Evolutionary conservation across 2,888 invertebrate species (phyloP).

Genomic region (Cerastis leucographa): DNA sequence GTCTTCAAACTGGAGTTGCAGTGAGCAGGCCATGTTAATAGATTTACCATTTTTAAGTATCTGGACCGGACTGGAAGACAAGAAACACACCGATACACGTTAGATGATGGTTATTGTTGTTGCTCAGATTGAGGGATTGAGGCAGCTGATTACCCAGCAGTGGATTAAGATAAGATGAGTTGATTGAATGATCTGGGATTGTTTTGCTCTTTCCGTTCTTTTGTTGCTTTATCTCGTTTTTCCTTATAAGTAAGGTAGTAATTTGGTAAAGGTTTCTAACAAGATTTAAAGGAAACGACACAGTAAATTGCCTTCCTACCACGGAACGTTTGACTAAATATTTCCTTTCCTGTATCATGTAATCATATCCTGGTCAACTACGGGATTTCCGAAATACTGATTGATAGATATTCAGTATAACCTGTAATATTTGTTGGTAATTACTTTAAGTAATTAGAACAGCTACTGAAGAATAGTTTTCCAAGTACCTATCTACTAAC

Average conservation of each 20-base stretch:
- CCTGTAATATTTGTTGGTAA: background rate
- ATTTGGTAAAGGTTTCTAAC: background rate
- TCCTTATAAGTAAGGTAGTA: background rate
- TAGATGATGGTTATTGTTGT: background rate
- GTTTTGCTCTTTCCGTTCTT: background rate
- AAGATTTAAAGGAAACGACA: conserved; percentile 4
- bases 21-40: background rate
- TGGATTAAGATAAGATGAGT: background rate
- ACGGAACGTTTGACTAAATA: conserved; percentile 2
- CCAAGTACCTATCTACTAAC: background rate
- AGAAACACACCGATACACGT: too few relatives aligned
- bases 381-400: conserved; percentile 7
- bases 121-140: background rate
- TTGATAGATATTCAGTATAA: background rate
- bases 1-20: background rate
- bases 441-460: background rate
- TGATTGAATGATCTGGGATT: background rate
- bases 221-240: background rate
- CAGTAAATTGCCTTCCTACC: conserved; percentile 5
- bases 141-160: background rate
- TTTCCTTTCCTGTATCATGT: conserved; percentile 13
- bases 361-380: conserved; percentile 11
- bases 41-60: background rate
- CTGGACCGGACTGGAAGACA: background rate
- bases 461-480: background rate